Evolutionary conservation across 2,113 vertebrate species (phyloP).

Genomic region (Heteronetta atricapilla): DNA sequence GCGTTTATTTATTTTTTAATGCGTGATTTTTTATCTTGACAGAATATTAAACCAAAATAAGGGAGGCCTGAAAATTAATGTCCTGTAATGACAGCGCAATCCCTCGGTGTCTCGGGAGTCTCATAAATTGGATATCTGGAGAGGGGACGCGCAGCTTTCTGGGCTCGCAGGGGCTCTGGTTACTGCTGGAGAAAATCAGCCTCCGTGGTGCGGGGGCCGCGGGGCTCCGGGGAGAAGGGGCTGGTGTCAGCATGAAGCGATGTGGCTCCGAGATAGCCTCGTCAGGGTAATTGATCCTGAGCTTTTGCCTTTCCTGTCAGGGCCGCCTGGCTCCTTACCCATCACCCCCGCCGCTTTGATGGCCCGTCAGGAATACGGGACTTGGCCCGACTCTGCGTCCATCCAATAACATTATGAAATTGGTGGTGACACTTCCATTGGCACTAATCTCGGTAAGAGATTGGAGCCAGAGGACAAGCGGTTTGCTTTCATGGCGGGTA

Average conservation of each 20-base stretch:
- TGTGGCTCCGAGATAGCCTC: slow-evolving; percentile 75
- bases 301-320: slow-evolving; percentile 78
- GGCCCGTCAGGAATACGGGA: slow-evolving; percentile 73
- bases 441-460: slow-evolving; percentile 76
- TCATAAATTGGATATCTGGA: slow-evolving; percentile 19
- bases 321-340: slow-evolving; percentile 79
- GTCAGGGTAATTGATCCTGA: slow-evolving; percentile 80
- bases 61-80: slow-evolving; percentile 27
- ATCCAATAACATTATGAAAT: slow-evolving; percentile 83
- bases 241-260: slow-evolving; percentile 72
- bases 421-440: slow-evolving; percentile 81
- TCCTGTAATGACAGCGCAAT: slow-evolving; percentile 28
- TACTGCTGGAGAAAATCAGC: slow-evolving; percentile 52
- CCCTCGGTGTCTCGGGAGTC: neutral
- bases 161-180: slow-evolving; percentile 41
- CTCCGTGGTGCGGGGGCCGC: neutral
- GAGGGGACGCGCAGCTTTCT: neutral
- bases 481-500: slow-evolving; percentile 66
- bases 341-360: slow-evolving; percentile 76
- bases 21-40: slow-evolving; percentile 42
- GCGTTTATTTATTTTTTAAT: neutral
- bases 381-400: slow-evolving; percentile 68
- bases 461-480: slow-evolving; percentile 77
- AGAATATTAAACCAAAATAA: slow-evolving; percentile 36
- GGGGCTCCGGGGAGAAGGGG: slow-evolving; percentile 17